Base-by-base conservation (phyloP, 2,797 vertebrate species). In the Manis pentadactyla region DNA sequence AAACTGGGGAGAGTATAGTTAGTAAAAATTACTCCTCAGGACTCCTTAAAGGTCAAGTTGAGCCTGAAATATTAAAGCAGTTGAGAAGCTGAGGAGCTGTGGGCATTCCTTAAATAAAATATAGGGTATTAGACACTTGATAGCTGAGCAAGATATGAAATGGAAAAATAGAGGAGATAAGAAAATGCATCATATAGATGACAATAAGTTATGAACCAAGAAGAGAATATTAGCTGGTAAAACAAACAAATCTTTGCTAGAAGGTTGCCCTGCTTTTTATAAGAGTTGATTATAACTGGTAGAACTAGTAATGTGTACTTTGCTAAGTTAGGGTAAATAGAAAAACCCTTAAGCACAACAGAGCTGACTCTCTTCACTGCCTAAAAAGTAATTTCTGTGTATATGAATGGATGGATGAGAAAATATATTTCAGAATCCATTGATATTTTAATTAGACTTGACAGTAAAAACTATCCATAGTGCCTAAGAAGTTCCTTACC, bases 31-130 rank as follows among this genome's bases (percentile, higher is more conserved):
- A 83, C 49, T 88, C 31, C 63, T 61, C 59, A 49, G 69, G 71
- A 74, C 79, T 83, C 42, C 34, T 94, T 61, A 89, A 49, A 97
- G 88, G 51, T 87, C 83, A 94, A 39, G 34, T 37, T 66, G 64
- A 96, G 27, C 61, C 66, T 87, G 37, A 95, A 79, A 49, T 91
- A 51, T 46, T 69, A 78, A 88, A 93, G 39, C 71, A 61, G 2
- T 93, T 87, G 75, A 82, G 37, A 92, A 95, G 53, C 55, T 64
- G 29, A 46, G 39, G 79, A 92, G 87, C 17, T 77, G 0, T 25
- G 17, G 68, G 9, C 11, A 23, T 46, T 69, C n/a, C 78, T 78
- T 75, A 96, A 90, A 63, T 78, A 29, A 95, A 95, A 64, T 7
- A 49, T 21, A 89, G 61, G 34, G 51, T 39, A 37, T 29, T n/a